Conservation (phyloP, 2,797 vertebrate genomes). For the Malurus leucopterus region DNA sequence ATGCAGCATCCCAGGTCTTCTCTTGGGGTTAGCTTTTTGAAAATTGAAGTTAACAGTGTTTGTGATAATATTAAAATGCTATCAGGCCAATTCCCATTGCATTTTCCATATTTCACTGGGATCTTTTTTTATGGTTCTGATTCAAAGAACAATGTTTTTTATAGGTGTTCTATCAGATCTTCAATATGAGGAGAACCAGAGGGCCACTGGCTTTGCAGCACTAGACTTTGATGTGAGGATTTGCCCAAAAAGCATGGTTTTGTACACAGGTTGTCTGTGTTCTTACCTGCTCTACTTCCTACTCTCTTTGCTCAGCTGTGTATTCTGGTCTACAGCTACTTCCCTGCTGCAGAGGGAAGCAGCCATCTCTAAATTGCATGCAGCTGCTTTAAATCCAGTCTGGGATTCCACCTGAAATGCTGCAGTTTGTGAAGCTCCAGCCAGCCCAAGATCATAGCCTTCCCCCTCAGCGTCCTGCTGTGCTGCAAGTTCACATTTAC, state of each 20-base stretch:
- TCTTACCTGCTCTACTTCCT: not conserved
- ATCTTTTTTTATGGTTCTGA: not conserved
- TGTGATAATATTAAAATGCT: not conserved
- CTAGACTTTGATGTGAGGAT: not conserved
- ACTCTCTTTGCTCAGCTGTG: not conserved
- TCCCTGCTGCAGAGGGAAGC: not conserved
- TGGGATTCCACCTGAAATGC: not conserved
- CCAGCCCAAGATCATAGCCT: not conserved
- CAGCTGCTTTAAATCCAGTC: not conserved
- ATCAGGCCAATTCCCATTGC: not conserved
- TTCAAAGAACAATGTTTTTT: not conserved
- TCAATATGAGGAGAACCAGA: not conserved
- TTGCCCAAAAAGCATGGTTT: not conserved
- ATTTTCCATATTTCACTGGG: not conserved
- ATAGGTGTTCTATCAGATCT: not conserved
- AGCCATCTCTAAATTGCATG: not conserved
- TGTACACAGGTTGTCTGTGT: not conserved
- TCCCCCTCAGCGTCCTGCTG: fast-evolving
- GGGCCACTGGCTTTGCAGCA: not conserved
- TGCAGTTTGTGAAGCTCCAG: not conserved
- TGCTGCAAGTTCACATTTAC: not conserved
- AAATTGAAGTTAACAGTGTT: not conserved
- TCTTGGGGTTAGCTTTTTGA: not conserved
- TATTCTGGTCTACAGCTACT: not conserved
- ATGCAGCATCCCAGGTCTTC: not conserved